Evolutionary conservation across 2,797 vertebrate genomes (phyloP).

Genomic region (Danio choprae): DNA sequence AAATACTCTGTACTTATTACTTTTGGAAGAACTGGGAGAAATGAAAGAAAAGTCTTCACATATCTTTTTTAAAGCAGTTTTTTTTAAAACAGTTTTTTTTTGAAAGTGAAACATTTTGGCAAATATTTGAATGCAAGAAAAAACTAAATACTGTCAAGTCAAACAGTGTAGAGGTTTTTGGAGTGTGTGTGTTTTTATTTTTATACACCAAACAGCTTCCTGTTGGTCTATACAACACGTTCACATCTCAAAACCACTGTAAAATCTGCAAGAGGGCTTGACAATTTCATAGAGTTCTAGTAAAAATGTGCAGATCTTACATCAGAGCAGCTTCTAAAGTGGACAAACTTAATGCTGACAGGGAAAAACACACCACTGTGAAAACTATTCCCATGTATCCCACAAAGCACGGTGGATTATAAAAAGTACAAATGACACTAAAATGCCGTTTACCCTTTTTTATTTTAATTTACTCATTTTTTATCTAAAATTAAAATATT

Average conservation of each 20-base stretch:
- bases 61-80: neutral
- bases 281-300: no score
- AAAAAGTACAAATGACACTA: neutral
- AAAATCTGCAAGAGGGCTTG: neutral
- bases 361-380: neutral
- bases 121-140: no score
- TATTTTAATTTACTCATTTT: no score
- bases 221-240: neutral
- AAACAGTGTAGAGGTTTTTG: neutral
- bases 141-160: neutral
- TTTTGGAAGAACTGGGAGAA: neutral
- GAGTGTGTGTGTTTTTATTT: no score
- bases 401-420: constrained; percentile 5
- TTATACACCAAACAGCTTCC: neutral
- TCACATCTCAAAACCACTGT: fast-evolving
- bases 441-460: no score
- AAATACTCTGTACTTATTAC: constrained; percentile 16
- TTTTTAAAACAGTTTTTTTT: neutral
- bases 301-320: no score
- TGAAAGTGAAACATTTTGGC: no score
- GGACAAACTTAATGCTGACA: neutral
- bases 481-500: no score
- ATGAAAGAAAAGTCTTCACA: neutral
- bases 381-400: neutral
- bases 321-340: neutral